Conservation (phyloP, 2,113 vertebrate species). For the Vulpes lagopus region DNA sequence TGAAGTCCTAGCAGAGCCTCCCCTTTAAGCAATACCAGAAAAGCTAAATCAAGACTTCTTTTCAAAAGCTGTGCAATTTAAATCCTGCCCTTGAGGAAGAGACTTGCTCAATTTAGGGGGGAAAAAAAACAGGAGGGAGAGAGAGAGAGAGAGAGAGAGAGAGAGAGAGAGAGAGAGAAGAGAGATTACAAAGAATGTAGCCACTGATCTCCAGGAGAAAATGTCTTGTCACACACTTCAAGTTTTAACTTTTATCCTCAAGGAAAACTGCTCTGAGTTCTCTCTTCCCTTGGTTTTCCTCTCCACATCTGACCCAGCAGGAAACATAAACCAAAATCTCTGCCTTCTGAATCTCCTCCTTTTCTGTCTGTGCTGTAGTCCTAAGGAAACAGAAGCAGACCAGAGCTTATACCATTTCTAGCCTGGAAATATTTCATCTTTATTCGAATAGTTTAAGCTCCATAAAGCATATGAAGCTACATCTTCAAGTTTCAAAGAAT, state of each 20-base stretch:
- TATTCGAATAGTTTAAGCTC: conserved; percentile 72
- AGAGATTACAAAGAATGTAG: not conserved
- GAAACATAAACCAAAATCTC: not conserved
- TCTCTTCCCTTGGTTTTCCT: not conserved
- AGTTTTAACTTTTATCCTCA: conserved; percentile 14
- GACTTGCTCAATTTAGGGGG: not conserved
- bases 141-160: not conserved
- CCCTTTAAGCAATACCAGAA: not conserved
- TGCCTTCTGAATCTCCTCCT: not conserved
- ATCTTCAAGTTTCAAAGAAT: conserved; percentile 71
- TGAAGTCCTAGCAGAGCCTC: not conserved
- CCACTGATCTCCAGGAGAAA: not conserved
- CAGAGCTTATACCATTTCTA: not conserved
- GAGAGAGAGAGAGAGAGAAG: not conserved
- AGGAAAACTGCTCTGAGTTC: not conserved
- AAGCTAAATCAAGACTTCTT: not conserved
- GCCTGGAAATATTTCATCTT: conserved; percentile 64
- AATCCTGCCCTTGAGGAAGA: conserved; percentile 31
- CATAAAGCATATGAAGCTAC: conserved; percentile 66
- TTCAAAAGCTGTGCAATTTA: conserved; percentile 43
- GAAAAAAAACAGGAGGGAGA: not conserved
- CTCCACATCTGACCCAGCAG: not conserved
- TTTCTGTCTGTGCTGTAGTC: not conserved
- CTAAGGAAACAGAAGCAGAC: conserved; percentile 48
- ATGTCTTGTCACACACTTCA: not conserved